phyloP scores from a whole-genome alignment of 2,113 vertebrate genomes.

The Stercorarius parasiticus region DNA sequence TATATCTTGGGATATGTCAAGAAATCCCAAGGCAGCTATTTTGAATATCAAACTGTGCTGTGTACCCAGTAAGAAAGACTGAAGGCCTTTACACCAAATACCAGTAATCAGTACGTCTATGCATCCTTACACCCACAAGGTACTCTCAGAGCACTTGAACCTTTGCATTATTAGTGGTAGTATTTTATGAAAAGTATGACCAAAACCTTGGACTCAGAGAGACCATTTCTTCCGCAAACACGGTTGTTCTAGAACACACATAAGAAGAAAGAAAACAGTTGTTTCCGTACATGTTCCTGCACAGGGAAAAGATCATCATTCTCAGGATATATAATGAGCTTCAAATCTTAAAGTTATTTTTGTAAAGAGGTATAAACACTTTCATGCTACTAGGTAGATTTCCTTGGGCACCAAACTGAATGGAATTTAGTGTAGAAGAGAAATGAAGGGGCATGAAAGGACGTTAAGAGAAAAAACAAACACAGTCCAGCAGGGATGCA shows the following conservation, averaged over 20 bases:
- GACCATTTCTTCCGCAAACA: not conserved
- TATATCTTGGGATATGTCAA: not conserved
- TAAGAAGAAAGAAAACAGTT: not conserved
- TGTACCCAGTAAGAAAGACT: not conserved
- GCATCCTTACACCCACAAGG: not conserved
- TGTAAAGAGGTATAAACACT: not conserved
- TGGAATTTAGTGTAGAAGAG: not conserved
- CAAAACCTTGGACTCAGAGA: not conserved
- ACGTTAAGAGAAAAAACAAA: not conserved
- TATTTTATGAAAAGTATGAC: not conserved
- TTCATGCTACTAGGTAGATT: not conserved
- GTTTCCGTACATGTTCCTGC: not conserved
- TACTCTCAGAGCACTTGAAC: not conserved
- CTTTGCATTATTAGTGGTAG: not conserved
- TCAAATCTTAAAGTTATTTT: not conserved
- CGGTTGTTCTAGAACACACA: accelerated
- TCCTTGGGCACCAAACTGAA: not conserved
- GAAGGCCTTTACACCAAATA: not conserved
- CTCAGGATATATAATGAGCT: not conserved
- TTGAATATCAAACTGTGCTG: not conserved
- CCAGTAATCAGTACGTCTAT: not conserved
- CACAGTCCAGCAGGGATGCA: not conserved
- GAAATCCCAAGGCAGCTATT: not conserved
- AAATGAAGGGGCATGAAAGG: not conserved
- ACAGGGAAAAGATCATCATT: not conserved